Base-by-base conservation (phyloP, 2,797 vertebrate genomes). In the Danio tinwini region DNA sequence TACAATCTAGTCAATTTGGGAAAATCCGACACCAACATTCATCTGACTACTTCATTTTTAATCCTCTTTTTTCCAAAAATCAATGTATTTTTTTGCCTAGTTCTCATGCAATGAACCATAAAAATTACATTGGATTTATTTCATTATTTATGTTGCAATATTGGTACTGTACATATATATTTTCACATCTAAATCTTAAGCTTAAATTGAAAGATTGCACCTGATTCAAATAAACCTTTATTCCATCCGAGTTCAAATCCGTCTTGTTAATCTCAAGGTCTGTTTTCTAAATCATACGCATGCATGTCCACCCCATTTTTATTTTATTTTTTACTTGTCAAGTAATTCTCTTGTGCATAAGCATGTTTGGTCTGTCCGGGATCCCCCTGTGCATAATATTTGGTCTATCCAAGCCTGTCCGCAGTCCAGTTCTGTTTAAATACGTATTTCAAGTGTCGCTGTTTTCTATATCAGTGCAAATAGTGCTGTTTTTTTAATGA, bases 381-480 rank as follows among this genome's bases (percentile, higher is more conserved):
- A 59, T 64, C 21, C 29, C 53, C 6, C 74, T 71, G 71, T 83
- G 82, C 79, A 64, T 76, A 65, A 69, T 81, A 76, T 67, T 78
- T 73, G 70, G 52, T 78, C 62, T 78, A 39, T 82, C 45, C 37
- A 19, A 63, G 52, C 39, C 42, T 72, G 65, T 76, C 44, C 45
- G 40, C 11, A 56, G 71, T 83, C 40, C 58, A 62, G 21, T 37
- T 58, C 19, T 12, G 29, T 72, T 76, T 67, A 39, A 39, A 71
- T 75, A 78, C 78, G n/a, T 59, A 39, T 40, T 74, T 55, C 62
- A 7, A 61, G 37, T 68, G 47, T 82, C 47, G 72, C 74, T 50
- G 53, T 69, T 58, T 49, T 55, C 75, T 73, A 52, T 70, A 21
- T 78, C 70, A 81, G 84, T 83, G 82, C 84, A 85, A 78, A 82